A percentile compares a stretch with the other conserved stretches of the same genome.
These are phyloP conservation scores for Porites rus DNA, from an alignment of 92 coral and sea anemone species.

Conservation along the genomic window DNA sequence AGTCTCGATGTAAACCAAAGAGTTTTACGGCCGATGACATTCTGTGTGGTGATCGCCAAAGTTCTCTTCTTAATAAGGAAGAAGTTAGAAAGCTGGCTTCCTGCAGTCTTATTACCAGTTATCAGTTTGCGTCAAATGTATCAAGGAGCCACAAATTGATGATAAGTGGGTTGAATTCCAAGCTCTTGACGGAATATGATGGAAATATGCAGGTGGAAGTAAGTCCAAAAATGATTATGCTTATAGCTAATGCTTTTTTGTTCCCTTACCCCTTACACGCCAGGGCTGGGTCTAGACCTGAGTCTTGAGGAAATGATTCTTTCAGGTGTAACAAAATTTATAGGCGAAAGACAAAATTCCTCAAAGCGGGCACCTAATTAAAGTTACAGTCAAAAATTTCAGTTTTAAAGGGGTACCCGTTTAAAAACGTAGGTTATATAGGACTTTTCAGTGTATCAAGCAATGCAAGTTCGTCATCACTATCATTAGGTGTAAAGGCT, in stretches of 20 bases:
- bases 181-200: conserved; percentile 27
- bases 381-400: too few relatives aligned
- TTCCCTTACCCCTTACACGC: not conserved
- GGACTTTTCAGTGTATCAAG: too few relatives aligned
- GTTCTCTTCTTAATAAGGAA: conserved; percentile 14
- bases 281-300: not conserved
- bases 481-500: not conserved
- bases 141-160: conserved; percentile 15
- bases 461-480: too few relatives aligned
- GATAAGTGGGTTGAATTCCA: conserved; percentile 18
- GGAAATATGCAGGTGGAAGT: conserved; percentile 18
- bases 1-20: conserved; percentile 9
- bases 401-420: too few relatives aligned
- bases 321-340: too few relatives aligned
- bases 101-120: conserved; percentile 37
- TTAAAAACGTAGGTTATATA: too few relatives aligned
- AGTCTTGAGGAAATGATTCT: too few relatives aligned
- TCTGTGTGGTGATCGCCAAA: conserved; percentile 15
- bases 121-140: conserved; percentile 33
- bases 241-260: not conserved
- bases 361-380: too few relatives aligned
- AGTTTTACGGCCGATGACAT: conserved; percentile 18
- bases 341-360: too few relatives aligned
- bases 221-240: not conserved
- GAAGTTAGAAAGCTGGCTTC: conserved; percentile 15